Evolutionary conservation across 2,113 vertebrate species (phyloP), one percentile per base, ranked within the genome.

Genomic region (Zeus faber): DNA sequence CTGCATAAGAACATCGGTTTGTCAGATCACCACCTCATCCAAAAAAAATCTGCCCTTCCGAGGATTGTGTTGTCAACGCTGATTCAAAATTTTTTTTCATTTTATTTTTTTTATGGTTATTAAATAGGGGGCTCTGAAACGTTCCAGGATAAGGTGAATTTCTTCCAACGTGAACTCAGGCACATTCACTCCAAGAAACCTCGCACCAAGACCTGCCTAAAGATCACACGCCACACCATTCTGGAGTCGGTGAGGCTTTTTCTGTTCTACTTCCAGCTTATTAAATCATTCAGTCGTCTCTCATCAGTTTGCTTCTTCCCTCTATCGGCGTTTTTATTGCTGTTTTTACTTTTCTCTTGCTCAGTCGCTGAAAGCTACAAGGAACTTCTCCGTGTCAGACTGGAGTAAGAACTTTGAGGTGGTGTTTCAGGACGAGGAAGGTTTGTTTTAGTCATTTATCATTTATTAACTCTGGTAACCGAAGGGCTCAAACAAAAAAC

Each of bases 321-420:
- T 31, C 31, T 44, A 4, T 20, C 3, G 8, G 20, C 2, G 18
- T 11, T 13, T 31, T 5, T 35, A 18, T 2, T 29, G 14, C 2
- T 5, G 35, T 37, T 21, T 41, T 1, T 54, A n/a, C 3, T 16
- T 26, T 11, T 46, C 61, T 50, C 67, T 14, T 50, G 24, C 64
- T 9, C 63, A 99, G 96, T 98, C 96, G 64, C 85, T 99, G 53
- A 97, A 96, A 82, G 92, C 92, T 61, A 96, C 95, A 20, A 87
- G 93, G 51, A 98, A 96, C 89, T 99, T 99, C 85, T 99, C 97
- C 1, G 90, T 95, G 79, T 97, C 96, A 17, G 97, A 99, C 77
- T 99, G 96, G 97, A 95, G 92, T 83, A 99, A 98, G 87, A 98
- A 96, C 86, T 98, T 99, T 67, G 97, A 99, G 88, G 94, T 99